Evolutionary conservation across 2,888 invertebrate genomes (phyloP), one percentile per base, ranked within the genome.

Genomic region (Stegana nigrithorax): DNA sequence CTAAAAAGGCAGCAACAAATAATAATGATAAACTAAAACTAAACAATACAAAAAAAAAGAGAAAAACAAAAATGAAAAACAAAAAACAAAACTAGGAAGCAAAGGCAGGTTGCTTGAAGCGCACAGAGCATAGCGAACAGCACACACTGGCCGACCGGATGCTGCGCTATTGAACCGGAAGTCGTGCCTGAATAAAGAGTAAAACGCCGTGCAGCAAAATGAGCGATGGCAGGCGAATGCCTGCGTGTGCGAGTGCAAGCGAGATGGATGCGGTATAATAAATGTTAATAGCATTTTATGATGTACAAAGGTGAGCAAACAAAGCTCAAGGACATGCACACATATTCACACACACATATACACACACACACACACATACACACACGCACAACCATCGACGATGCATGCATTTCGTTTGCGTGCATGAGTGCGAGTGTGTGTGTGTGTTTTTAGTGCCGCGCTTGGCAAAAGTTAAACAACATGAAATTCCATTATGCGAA

Each of bases 271-370:
- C 69, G 81, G 75, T 73, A 81, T 81, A 81, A 80, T 80, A 80
- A 81, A 81, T 81, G 81, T 75, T 81, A 78, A 81, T 80, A 81
- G 74, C 75, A 72, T 73, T 81, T 81, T 75, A 73, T 69, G 75
- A 73, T 65, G 70, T 55, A 55, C 53, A 55, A 55, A 32, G 53
- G 68, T 64, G 70, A 59, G 47, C 44, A 21, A 56, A 64, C 27
- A 39, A 57, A 42, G 57, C 39, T 27, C 42, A 39, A 72, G 71
- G 65, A 65, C 67, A 68, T 36, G 23, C 10, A 7, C 44, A 65
- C 57, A n/a, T n/a, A n/a, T n/a, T n/a, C 50, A 64, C 55, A 51
- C 47, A 45, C 14, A 51, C 32, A 32, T 36, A 58, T 56, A 47
- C 64, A 60, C 61, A 62, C 39, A 51, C 55, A 50, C 39, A 58